phyloP scores from a whole-genome alignment of 2,888 invertebrate genomes.

The Aradus depressus region DNA sequence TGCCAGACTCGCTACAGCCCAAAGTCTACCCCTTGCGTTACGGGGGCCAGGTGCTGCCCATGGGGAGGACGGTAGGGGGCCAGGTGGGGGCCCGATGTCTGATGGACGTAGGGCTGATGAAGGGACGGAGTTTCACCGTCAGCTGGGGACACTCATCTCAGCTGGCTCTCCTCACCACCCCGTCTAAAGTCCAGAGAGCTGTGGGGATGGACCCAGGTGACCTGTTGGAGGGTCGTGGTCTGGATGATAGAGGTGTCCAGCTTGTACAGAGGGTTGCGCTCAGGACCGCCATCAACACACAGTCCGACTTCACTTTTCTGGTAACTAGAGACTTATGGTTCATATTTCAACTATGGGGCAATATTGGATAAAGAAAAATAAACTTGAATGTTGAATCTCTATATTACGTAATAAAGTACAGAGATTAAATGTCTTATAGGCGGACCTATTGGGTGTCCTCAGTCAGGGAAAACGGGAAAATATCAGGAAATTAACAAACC shows the following conservation, averaged over 20 bases:
- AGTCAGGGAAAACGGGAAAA: too few species aligned
- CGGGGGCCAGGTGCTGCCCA: slow-evolving; percentile 38
- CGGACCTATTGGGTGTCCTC: too few species aligned
- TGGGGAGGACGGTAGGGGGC: slow-evolving; percentile 34
- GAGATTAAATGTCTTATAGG: too few species aligned
- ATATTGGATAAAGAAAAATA: too few species aligned
- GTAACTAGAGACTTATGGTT: too few species aligned
- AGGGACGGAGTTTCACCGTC: slow-evolving; percentile 46
- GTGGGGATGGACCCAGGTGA: slow-evolving; percentile 39
- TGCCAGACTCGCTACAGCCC: slow-evolving; percentile 34
- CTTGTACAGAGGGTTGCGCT: slow-evolving; percentile 37
- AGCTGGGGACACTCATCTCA: slow-evolving; percentile 56
- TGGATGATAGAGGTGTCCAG: slow-evolving; percentile 35
- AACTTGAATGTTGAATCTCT: too few species aligned
- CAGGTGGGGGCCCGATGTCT: slow-evolving; percentile 28
- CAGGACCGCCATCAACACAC: slow-evolving; percentile 32
- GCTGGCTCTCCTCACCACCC: slow-evolving; percentile 35
- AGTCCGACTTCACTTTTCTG: slow-evolving; percentile 30
- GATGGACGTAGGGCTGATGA: slow-evolving; percentile 22
- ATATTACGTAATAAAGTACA: too few species aligned
- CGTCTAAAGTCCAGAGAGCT: slow-evolving; percentile 35
- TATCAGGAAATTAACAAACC: too few species aligned
- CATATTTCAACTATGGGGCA: too few species aligned
- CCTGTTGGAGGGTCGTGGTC: slow-evolving; percentile 33
- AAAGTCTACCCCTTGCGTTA: slow-evolving; percentile 39